phyloP scores from a whole-genome alignment of 2,797 vertebrate genomes.

The Danio kyathit region DNA sequence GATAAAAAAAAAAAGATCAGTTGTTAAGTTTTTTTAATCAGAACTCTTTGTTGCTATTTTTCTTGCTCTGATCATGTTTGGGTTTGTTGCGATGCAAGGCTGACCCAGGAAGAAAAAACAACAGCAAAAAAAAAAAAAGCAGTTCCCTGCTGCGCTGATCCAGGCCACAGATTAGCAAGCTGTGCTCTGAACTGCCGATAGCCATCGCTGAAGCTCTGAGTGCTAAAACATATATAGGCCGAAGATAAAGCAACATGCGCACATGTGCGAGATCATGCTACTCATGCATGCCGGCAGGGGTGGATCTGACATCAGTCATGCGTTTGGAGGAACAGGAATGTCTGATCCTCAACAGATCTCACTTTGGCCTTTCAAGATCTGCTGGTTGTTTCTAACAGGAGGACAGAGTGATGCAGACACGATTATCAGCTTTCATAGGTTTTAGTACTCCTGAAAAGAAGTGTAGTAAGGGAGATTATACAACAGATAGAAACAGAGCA shows the following conservation, averaged over 20 bases:
- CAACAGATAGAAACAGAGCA: no score
- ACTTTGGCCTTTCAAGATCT: conserved; percentile 26
- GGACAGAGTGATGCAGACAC: not conserved
- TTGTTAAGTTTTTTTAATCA: conserved; percentile 41
- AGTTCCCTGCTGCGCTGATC: conserved; percentile 58
- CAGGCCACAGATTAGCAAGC: conserved; percentile 63
- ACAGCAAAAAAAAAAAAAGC: conserved; percentile 53
- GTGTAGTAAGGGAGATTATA: no score
- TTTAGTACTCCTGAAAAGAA: no score
- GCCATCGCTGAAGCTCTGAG: conserved; percentile 53
- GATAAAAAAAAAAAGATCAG: conserved; percentile 38
- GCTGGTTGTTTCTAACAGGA: conserved; percentile 47
- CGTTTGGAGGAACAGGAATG: conserved; percentile 63
- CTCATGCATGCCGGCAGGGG: conserved; percentile 1
- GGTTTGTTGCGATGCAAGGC: conserved; percentile 53
- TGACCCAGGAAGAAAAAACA: conserved; percentile 54
- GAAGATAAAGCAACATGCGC: conserved; percentile 38
- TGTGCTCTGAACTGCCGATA: conserved; percentile 59
- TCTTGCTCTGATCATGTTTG: conserved; percentile 49
- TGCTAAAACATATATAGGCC: conserved; percentile 29
- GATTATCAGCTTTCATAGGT: no score
- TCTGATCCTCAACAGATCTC: conserved; percentile 51
- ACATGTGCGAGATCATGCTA: conserved; percentile 26
- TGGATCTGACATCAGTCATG: conserved; percentile 50
- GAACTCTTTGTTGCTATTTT: conserved; percentile 19